A percentile compares a stretch with the other conserved stretches of the same genome.
phyloP scores from a whole-genome alignment of 2,888 invertebrate genomes.

The Adela reaumurella region DNA sequence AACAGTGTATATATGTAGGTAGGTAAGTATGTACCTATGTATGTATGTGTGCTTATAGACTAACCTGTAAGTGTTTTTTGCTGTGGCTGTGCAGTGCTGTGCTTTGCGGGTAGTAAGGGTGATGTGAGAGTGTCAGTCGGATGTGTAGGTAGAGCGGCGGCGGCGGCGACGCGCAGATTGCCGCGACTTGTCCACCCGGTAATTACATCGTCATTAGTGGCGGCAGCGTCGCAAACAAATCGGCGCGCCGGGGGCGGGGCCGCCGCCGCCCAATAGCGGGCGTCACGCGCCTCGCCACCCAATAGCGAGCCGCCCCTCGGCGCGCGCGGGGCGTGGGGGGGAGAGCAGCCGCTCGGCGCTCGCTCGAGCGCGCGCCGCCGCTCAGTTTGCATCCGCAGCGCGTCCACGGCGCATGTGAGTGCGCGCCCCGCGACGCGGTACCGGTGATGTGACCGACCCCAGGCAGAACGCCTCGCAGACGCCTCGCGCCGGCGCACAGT shows the following conservation, averaged over 20 bases:
- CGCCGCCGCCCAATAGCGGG: conserved; percentile 33
- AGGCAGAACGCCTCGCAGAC: conserved; percentile 24
- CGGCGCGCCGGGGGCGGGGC: conserved; percentile 24
- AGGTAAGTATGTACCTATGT: no score
- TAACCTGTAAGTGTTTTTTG: no score
- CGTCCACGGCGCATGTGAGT: conserved; percentile 61
- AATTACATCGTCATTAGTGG: conserved; percentile 11
- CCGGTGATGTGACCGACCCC: conserved; percentile 54
- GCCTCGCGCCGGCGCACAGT: conserved; percentile 35
- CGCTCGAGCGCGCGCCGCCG: conserved; percentile 51
- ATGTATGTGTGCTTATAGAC: no score
- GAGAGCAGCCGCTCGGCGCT: conserved; percentile 32
- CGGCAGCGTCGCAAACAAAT: conserved; percentile 7
- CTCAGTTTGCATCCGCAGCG: conserved; percentile 31
- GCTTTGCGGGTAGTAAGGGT: no score
- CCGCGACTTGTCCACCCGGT: conserved; percentile 5
- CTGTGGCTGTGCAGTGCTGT: no score
- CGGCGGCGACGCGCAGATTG: conserved; percentile 3
- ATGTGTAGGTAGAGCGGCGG: background rate
- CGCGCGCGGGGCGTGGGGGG: conserved; percentile 28
- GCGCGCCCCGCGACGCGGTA: conserved; percentile 22
- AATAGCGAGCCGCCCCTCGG: conserved; percentile 20
- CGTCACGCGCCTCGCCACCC: conserved; percentile 25
- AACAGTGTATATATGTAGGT: no score
- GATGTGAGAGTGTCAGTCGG: no score